A percentile compares a stretch with the other conserved stretches of the same genome.
Evolutionary conservation across 37 sponge, comb jelly and placozoan species (phyloP).

Genomic region (Chondrosia reniformis): DNA sequence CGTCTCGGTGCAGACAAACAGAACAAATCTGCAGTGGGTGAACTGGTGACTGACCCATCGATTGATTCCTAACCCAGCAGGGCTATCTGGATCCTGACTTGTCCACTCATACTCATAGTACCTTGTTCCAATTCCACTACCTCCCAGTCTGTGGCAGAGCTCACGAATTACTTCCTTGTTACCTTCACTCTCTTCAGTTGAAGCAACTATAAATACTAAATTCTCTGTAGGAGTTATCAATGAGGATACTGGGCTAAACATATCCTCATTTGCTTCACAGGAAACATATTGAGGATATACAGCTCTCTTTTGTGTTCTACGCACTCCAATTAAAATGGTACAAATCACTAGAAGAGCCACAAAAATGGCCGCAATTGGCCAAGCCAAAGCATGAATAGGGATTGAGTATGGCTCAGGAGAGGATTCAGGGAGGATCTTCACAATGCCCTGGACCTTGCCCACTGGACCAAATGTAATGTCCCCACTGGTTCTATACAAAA

Average conservation of each 20-base stretch:
- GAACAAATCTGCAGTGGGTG: neutral
- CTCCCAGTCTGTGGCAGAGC: neutral
- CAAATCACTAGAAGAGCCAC: too few relatives aligned
- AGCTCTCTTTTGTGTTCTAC: too few relatives aligned
- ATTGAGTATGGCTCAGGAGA: too few relatives aligned
- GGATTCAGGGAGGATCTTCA: too few relatives aligned
- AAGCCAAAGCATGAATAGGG: too few relatives aligned
- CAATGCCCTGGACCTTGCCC: too few relatives aligned
- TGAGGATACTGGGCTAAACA: neutral
- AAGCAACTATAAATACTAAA: neutral
- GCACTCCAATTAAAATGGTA: too few relatives aligned
- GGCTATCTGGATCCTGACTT: neutral
- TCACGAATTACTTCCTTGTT: neutral
- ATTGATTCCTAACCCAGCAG: neutral
- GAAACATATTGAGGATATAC: too few relatives aligned
- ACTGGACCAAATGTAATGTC: too few relatives aligned
- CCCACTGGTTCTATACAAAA: too few relatives aligned
- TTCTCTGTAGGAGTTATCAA: neutral
- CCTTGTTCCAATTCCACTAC: neutral
- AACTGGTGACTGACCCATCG: slow-evolving; percentile 16
- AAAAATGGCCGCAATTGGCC: too few relatives aligned
- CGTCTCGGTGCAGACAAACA: slow-evolving; percentile 15
- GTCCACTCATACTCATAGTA: slow-evolving; percentile 9
- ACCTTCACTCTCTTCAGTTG: neutral
- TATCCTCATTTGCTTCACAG: neutral